Base-by-base conservation (phyloP, 2,797 vertebrate species). In the Oreochromis mossambicus region DNA sequence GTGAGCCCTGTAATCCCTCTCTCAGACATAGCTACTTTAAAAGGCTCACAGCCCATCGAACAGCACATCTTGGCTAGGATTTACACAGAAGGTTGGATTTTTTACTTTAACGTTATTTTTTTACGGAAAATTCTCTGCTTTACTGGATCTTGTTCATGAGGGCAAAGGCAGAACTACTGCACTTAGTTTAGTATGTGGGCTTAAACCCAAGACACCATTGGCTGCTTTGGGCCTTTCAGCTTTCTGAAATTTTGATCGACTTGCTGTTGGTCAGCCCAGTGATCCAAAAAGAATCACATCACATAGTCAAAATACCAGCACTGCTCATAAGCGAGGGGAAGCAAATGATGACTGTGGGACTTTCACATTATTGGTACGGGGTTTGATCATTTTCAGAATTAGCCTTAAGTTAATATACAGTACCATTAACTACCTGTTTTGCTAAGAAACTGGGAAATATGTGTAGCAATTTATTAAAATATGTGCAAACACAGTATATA, bases 21-120 rank as follows among this genome's bases (percentile, higher is more conserved):
- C 73, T 51, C 54, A 50, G 61, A 83, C 86, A 10, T 21, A 13
- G 78, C 32, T 56, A 6, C 80, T 83, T 70, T 58, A 32, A 86
- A 82, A 80, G 77, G 4, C 54, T 55, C 58, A 21, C 82, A 43
- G 54, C 14, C 79, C 86, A 46, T 68, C 32, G 15, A 56, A 52
- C 80, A 24, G 29, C 77, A 6, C 4, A 2, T 41, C 70, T 61
- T 6, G 3, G 32, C 29, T 14, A 48, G 1, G 77, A 66, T 85
- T 79, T 73, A 77, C 36, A 51, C 79, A 38, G 8, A 34, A 14
- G 51, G 14, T 41, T 66, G 51, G 81, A 56, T 52, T 36, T 2
- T 32, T 78, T 78, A 46, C 78, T 83, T 87, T n/a, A 46, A 8
- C 32, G 7, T 61, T 34, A 11, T 7, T 17, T 26, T 48, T 73